Evolutionary conservation across 2,888 invertebrate genomes (phyloP), one percentile per base, ranked within the genome.

Genomic region (Clunio marinus): DNA sequence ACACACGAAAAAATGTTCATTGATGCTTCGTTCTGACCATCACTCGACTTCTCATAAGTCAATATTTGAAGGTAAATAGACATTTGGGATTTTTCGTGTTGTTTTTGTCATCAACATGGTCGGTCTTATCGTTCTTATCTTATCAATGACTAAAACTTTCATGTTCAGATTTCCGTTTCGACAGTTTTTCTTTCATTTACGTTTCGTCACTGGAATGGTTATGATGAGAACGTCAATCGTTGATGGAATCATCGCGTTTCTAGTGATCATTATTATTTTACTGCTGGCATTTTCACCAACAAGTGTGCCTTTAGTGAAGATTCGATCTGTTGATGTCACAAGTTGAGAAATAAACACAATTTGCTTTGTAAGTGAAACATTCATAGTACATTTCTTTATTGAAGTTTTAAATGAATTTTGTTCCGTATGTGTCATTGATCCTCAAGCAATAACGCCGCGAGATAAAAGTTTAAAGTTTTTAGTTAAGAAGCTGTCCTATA

Each of bases 261-360:
- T 66, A 22, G 35, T 66, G 4, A 10, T 66, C 17, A 17, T 55
- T 10, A 7, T 66, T 13, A 66, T 66, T 51, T 35, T 66, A 20
- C 22, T 66, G 15, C 24, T 66, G 8, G 46, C 51, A 22, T 66
- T 66, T 66, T 45, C 66, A 15, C 66, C 66, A 22, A 32, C 66
- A 32, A 66, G 51, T 55, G 45, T 32, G 4, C n/a, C 28, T 5
- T 51, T 65, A 25, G 46, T 51, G 10, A 15, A 24, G 13, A 10
- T 10, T 7, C 20, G 66, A 32, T 66, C 27, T 10, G 20, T 28
- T n/a, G 51, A 17, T n/a, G 45, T 45, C 45, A n/a, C 8, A 15
- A 45, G 45, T 22, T 32, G 35, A 32, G 13, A 4, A 51, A 51
- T 51, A 8, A 22, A 51, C 51, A 7, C 51, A 22, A 51, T 22